Evolutionary conservation across 2,888 invertebrate species (phyloP).

Genomic region (Enchytraeus crypticus): DNA sequence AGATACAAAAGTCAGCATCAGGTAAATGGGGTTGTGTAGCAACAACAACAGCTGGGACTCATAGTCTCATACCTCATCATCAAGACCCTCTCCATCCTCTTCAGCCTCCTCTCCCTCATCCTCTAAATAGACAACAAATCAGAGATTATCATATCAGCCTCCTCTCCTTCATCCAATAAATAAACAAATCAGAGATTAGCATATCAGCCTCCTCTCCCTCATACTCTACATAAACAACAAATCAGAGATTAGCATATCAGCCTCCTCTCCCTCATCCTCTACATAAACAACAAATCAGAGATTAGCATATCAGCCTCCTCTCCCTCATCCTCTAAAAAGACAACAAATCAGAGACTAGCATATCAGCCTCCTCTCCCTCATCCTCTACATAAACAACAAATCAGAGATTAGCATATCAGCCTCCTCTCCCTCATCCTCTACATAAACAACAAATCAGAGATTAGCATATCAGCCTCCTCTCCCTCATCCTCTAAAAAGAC

Average conservation of each 20-base stretch:
- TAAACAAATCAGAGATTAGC: neutral
- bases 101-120: conserved; percentile 28
- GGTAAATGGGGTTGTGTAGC: no score
- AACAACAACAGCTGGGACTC: no score
- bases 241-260: neutral
- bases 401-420: neutral
- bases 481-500: conserved; percentile 28
- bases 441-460: no score
- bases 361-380: neutral
- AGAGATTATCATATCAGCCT: neutral
- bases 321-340: no score
- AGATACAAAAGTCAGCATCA: no score
- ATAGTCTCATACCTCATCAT: neutral
- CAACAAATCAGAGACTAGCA: neutral
- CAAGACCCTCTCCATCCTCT: conserved; percentile 15
- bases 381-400: no score
- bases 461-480: conserved; percentile 27
- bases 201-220: conserved; percentile 18
- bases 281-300: conserved; percentile 4
- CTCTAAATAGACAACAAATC: conserved; percentile 20
- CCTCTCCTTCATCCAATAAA: conserved; percentile 32
- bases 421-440: conserved; percentile 16
- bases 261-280: conserved; percentile 30
- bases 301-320: neutral
- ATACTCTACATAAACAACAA: conserved; percentile 26